These are phyloP conservation scores for Ceratosolen fusciceps DNA, from an alignment of 1,140 invertebrate genomes.

Conservation along the genomic window DNA sequence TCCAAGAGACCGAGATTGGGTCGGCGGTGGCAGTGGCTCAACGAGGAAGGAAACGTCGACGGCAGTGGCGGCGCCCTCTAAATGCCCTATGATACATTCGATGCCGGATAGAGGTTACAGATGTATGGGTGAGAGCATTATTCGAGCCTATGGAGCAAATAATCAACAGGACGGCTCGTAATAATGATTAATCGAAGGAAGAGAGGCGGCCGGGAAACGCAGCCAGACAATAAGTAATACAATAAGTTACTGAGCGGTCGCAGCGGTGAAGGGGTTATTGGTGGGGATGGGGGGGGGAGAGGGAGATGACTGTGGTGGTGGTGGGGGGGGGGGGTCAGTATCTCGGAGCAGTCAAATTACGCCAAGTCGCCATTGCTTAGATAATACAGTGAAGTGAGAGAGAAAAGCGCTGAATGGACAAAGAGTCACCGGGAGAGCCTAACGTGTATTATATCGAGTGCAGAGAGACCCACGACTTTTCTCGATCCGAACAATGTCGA, in stretches of 20 bases:
- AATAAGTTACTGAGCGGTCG: constrained; percentile 27
- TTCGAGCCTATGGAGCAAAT: constrained; percentile 14
- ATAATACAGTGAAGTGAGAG: constrained; percentile 2
- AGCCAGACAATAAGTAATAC: neutral
- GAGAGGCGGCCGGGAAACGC: neutral
- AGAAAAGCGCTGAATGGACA: constrained; percentile 1
- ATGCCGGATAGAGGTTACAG: neutral
- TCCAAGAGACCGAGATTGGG: too few relatives aligned
- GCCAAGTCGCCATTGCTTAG: constrained; percentile 6
- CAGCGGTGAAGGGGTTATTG: too few relatives aligned
- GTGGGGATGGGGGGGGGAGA: too few relatives aligned
- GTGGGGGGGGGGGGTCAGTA: too few relatives aligned
- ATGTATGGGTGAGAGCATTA: neutral
- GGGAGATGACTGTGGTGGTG: too few relatives aligned
- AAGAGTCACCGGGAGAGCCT: neutral
- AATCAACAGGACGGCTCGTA: constrained; percentile 1
- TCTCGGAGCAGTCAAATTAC: constrained; percentile 14
- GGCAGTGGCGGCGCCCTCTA: neutral
- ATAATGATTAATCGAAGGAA: neutral
- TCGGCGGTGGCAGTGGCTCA: too few relatives aligned
- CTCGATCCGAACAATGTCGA: neutral
- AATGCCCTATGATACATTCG: neutral
- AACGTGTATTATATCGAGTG: constrained; percentile 1
- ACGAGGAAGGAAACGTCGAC: neutral
- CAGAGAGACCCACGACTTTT: neutral